Conservation (phyloP, 2,113 vertebrate genomes). For the Sylvia atricapilla region DNA sequence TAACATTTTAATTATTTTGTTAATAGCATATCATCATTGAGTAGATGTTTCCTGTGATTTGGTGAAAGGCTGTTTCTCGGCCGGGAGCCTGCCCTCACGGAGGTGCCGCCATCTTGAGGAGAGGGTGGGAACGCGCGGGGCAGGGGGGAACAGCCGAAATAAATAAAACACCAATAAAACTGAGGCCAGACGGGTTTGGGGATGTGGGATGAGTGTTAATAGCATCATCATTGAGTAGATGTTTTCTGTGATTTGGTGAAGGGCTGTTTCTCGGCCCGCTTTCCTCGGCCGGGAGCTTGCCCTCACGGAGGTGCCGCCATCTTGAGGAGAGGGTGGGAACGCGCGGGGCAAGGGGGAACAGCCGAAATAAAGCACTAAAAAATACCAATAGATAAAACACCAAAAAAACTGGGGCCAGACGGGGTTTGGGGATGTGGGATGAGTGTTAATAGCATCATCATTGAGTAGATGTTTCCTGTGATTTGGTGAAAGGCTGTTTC, state of each 20-base stretch:
- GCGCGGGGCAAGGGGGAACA: fast-evolving
- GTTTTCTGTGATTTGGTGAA: not conserved
- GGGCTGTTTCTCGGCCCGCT: fast-evolving
- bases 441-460: not conserved
- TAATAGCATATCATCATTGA: fast-evolving
- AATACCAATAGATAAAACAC: no score
- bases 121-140: fast-evolving
- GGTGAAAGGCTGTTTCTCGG: fast-evolving
- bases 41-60: not conserved
- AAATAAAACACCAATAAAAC: not conserved
- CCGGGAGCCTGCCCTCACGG: not conserved
- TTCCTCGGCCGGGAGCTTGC: no score
- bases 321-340: not conserved
- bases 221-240: no score
- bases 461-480: not conserved
- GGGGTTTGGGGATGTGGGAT: not conserved
- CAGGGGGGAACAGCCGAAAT: fast-evolving
- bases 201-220: not conserved
- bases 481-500: fast-evolving
- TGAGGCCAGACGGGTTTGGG: not conserved
- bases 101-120: not conserved
- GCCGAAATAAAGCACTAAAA: no score
- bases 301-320: not conserved
- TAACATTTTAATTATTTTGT: not conserved
- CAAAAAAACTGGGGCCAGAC: not conserved